A percentile compares a stretch with the other conserved stretches of the same genome.
These are phyloP conservation scores for Perdix hodgsoniae DNA, from an alignment of 2,797 vertebrate genomes.

Conservation along the genomic window DNA sequence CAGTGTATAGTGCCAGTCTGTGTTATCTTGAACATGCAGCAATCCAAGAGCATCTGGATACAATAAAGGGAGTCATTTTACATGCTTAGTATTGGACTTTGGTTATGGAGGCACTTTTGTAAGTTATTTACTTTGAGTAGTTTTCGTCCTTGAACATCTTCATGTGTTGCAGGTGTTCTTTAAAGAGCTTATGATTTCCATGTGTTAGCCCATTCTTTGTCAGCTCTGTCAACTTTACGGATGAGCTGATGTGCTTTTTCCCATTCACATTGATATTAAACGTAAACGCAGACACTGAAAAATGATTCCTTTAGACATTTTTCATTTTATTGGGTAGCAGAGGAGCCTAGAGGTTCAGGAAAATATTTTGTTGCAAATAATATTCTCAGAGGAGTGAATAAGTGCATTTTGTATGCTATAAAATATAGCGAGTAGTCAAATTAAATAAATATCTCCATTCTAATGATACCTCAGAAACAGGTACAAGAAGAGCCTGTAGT, in stretches of 20 bases:
- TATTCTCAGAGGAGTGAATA: background rate
- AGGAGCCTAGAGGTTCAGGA: background rate
- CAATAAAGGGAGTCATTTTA: background rate
- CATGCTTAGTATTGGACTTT: background rate
- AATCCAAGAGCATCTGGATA: background rate
- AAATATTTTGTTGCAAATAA: constrained; percentile 31
- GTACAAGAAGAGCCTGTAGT: background rate
- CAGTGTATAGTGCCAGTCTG: background rate
- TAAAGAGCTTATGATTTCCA: background rate
- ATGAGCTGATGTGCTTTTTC: constrained; percentile 10
- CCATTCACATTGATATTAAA: background rate
- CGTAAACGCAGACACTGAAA: constrained; percentile 11
- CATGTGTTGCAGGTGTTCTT: background rate
- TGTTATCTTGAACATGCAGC: background rate
- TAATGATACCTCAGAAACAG: background rate
- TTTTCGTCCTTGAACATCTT: background rate
- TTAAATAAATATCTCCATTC: constrained; percentile 15
- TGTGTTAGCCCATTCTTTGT: background rate
- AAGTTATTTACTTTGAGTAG: background rate
- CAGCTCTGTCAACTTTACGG: background rate
- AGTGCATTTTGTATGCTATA: background rate
- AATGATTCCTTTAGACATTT: constrained; percentile 13
- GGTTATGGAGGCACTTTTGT: background rate
- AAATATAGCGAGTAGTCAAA: constrained; percentile 26
- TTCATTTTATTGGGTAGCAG: constrained; percentile 15